These are phyloP conservation scores for Theristicus caerulescens DNA, from an alignment of 2,113 vertebrate genomes.

Conservation along the genomic window DNA sequence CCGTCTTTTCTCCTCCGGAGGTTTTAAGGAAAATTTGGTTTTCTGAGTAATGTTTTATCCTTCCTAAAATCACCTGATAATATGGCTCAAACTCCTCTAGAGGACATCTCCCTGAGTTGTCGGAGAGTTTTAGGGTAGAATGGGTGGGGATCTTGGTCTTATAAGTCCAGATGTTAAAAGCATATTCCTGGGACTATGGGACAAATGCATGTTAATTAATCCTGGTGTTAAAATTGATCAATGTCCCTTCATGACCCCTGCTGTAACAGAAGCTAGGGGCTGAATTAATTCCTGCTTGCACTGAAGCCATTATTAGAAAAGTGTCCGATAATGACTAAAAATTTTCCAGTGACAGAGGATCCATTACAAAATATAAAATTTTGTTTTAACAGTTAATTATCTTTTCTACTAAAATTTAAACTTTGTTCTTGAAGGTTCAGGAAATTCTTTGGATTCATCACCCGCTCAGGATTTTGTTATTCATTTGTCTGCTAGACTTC, in stretches of 20 bases:
- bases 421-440: neutral
- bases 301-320: conserved; percentile 2
- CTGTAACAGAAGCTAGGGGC: neutral
- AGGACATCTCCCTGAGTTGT: neutral
- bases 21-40: conserved; percentile 48
- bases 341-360: neutral
- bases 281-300: neutral
- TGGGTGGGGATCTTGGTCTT: neutral
- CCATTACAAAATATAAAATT: neutral
- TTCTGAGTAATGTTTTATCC: conserved; percentile 51
- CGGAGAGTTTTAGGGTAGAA: neutral
- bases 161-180: neutral
- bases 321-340: neutral
- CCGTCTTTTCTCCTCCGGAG: conserved; percentile 34
- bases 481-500: neutral
- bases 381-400: neutral
- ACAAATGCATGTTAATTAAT: neutral
- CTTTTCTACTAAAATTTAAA: neutral
- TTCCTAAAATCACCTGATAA: conserved; percentile 24
- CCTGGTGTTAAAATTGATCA: neutral
- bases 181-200: neutral
- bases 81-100: neutral
- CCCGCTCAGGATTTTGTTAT: neutral
- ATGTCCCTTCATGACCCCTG: neutral
- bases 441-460: neutral